These are phyloP conservation scores for Neocloeon triangulifer DNA, from an alignment of 1,140 invertebrate species.

Conservation along the genomic window DNA sequence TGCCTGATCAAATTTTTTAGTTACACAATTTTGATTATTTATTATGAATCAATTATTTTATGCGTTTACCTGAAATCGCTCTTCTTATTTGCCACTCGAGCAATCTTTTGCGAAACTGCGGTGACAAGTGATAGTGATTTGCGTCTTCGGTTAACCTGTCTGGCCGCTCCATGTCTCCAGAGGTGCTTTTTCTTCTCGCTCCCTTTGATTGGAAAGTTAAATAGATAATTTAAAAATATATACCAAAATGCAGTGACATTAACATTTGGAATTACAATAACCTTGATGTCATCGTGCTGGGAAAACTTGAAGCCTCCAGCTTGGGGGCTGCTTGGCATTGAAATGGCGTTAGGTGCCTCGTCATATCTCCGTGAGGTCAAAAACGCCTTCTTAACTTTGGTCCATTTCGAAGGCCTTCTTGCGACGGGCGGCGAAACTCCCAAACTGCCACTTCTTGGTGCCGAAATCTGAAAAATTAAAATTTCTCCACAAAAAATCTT, in stretches of 20 bases:
- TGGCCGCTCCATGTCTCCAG: slow-evolving; percentile 13
- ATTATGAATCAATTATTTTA: no score
- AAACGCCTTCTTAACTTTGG: slow-evolving; percentile 45
- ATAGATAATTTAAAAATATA: neutral
- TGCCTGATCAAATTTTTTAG: no score
- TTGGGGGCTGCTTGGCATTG: no score
- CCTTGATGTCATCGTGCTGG: neutral
- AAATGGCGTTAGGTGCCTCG: no score
- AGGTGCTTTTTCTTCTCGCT: no score
- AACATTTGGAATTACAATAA: neutral
- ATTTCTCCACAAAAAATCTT: neutral
- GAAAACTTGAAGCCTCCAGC: neutral
- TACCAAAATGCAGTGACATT: neutral
- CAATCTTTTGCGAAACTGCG: slow-evolving; percentile 26
- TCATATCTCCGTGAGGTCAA: slow-evolving; percentile 20
- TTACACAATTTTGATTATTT: no score
- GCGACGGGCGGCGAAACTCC: slow-evolving; percentile 13
- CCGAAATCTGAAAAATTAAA: no score
- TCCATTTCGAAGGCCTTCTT: slow-evolving; percentile 35
- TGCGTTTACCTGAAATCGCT: no score
- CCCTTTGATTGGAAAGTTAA: neutral
- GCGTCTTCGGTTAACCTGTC: neutral
- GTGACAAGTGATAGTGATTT: slow-evolving; percentile 9
- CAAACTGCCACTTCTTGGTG: neutral
- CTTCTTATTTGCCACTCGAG: slow-evolving; percentile 48